A percentile compares a stretch with the other conserved stretches of the same genome.
Conservation (phyloP, 2,113 vertebrate genomes). For the Nyctereutes procyonoides region DNA sequence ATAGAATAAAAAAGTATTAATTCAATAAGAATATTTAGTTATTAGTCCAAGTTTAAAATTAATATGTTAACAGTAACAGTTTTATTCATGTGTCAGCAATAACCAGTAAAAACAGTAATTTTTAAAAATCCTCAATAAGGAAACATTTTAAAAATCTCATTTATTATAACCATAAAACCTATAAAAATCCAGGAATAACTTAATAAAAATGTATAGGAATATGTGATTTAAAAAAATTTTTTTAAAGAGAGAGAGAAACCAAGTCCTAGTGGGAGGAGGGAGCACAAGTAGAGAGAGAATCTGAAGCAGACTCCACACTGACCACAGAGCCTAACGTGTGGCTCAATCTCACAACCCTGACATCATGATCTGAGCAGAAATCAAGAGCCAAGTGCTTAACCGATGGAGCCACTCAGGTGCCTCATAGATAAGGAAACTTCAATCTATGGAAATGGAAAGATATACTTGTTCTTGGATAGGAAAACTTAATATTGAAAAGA, state of each 20-base stretch:
- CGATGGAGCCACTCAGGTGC: no score
- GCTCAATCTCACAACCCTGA: no score
- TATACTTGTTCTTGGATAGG: not conserved
- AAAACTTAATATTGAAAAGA: not conserved
- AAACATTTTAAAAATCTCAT: not conserved
- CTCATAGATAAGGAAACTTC: not conserved
- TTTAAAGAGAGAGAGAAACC: no score
- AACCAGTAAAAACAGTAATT: not conserved
- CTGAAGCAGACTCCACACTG: no score
- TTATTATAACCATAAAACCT: constrained; percentile 9
- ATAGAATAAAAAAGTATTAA: not conserved
- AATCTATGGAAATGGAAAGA: not conserved
- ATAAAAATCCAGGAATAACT: constrained; percentile 28
- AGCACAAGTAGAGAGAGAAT: no score
- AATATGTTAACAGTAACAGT: not conserved
- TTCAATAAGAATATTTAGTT: constrained; percentile 10
- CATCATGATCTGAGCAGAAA: no score
- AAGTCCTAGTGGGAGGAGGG: no score
- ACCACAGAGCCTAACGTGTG: no score
- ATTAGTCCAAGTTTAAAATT: constrained; percentile 11
- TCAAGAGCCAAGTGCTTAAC: no score
- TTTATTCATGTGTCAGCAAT: constrained; percentile 10
- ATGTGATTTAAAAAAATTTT: no score
- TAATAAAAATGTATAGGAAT: not conserved
- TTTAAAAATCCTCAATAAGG: not conserved